A percentile compares a stretch with the other conserved stretches of the same genome.
Conservation (phyloP, 2,888 invertebrate genomes). For the Cremastinae sp. region DNA sequence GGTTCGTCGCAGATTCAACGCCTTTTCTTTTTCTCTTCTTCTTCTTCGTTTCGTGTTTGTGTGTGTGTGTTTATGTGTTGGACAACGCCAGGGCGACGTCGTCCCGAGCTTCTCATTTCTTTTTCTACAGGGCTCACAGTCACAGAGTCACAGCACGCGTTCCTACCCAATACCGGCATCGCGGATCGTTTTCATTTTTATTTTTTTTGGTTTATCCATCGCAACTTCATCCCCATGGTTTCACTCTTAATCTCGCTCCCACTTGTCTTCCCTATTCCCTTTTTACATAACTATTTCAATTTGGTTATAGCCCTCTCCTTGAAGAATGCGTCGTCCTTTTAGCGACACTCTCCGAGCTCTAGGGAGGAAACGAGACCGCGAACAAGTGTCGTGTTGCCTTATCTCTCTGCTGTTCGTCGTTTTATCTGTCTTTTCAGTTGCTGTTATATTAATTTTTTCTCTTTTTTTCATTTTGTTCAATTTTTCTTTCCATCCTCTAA, state of each 20-base stretch:
- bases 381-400: slow-evolving; percentile 18
- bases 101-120: slow-evolving; percentile 29
- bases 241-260: slow-evolving; percentile 6
- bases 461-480: slow-evolving; percentile 13
- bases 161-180: slow-evolving; percentile 30
- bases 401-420: neutral
- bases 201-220: slow-evolving; percentile 21
- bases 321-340: slow-evolving; percentile 44
- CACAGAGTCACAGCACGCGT: slow-evolving; percentile 63
- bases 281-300: slow-evolving; percentile 50
- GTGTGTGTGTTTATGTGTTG: slow-evolving; percentile 9
- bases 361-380: slow-evolving; percentile 50
- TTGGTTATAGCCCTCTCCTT: slow-evolving; percentile 48
- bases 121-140: slow-evolving; percentile 56
- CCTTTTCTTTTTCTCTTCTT: slow-evolving; percentile 6
- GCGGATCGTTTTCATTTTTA: slow-evolving; percentile 32
- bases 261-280: slow-evolving; percentile 3
- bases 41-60: neutral
- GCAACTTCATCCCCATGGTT: slow-evolving; percentile 10
- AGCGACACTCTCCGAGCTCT: slow-evolving; percentile 44
- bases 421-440: slow-evolving; percentile 1
- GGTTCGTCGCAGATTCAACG: neutral
- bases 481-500: slow-evolving; percentile 11
- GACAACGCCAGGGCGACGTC: slow-evolving; percentile 36
- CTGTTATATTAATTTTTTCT: neutral